Evolutionary conservation across 2,797 vertebrate genomes (phyloP), one percentile per base, ranked within the genome.

Genomic region (Gobio occitaniae): DNA sequence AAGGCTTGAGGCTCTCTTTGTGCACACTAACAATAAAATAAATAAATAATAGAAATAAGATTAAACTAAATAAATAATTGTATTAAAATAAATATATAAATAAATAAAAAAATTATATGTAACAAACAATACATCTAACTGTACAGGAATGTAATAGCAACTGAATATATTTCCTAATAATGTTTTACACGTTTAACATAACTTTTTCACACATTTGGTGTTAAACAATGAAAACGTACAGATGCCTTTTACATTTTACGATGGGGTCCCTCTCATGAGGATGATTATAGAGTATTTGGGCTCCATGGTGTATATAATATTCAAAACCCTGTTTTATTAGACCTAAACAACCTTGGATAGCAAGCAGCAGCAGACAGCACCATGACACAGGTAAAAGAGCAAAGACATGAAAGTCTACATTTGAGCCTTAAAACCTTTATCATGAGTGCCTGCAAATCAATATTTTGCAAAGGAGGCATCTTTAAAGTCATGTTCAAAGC

Each of bases 401-500:
- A 44, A 83, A 65, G 47, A 71, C 52, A 70, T 74, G 29, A 78
- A 84, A 80, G 86, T 77, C 76, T 80, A 78, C 59, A 76, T 47
- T 38, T 66, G 48, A 82, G 54, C 38, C 78, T 52, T 56, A 44
- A 87, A 80, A 80, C 68, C 76, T 84, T 63, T 72, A 66, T 85
- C 56, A 54, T 11, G 56, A 77, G n/a, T 3, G 16, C 44, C 77
- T 79, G 83, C 0, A 10, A 79, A 79, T 83, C 82, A 19, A 87
- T 79, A 80, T 84, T 87, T 86, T 56, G 70, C 59, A 74, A 70
- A 80, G 82, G 19, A 86, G 72, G 32, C 74, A 69, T 85, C 80
- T 83, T 79, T 82, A 86, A 83, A 88, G 83, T 74, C 54, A 82
- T 83, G 32, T 71, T 84, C 68, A 70, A 80, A 69, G 63, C 47